Evolutionary conservation across 2,113 vertebrate genomes (phyloP).

Genomic region (Poeciliopsis retropinna): DNA sequence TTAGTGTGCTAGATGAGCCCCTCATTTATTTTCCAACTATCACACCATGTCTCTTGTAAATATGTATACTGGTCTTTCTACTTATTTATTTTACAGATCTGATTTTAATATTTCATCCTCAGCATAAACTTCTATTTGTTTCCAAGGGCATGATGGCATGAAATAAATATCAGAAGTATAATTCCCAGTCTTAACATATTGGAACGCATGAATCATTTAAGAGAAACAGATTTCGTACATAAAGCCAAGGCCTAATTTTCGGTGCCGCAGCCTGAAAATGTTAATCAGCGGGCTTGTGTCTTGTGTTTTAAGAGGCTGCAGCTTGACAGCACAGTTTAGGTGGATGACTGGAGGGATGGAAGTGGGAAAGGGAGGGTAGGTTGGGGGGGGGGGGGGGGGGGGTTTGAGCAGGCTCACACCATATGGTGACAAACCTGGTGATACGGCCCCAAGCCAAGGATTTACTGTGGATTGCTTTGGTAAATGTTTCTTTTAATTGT

Average conservation of each 20-base stretch:
- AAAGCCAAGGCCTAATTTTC: slow-evolving; percentile 74
- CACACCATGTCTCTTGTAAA: slow-evolving; percentile 82
- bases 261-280: slow-evolving; percentile 59
- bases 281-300: slow-evolving; percentile 61
- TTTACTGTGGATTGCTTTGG: slow-evolving; percentile 72
- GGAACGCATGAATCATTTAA: slow-evolving; percentile 76
- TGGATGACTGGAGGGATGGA: slow-evolving; percentile 60
- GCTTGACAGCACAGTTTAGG: slow-evolving; percentile 68
- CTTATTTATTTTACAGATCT: slow-evolving; percentile 84
- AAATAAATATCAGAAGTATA: slow-evolving; percentile 79
- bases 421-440: slow-evolving; percentile 75
- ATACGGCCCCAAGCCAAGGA: slow-evolving; percentile 62
- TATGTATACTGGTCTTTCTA: slow-evolving; percentile 82
- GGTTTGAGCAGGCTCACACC: slow-evolving; percentile 46
- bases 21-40: slow-evolving; percentile 83
- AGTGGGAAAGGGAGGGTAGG: no score
- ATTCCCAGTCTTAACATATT: slow-evolving; percentile 77
- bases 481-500: slow-evolving; percentile 73
- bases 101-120: slow-evolving; percentile 82
- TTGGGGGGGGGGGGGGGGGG: no score
- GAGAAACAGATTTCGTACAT: slow-evolving; percentile 74
- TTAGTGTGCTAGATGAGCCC: slow-evolving; percentile 73
- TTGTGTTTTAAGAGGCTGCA: slow-evolving; percentile 54
- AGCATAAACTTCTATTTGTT: slow-evolving; percentile 82
- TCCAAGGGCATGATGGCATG: slow-evolving; percentile 76